These are phyloP conservation scores for Bos taurus DNA, from an alignment of 2,113 vertebrate genomes.

Conservation along the genomic window ARS-UCD2.0 NC_037351.1:41543501-41544000, in stretches of 20 bases:
- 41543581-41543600: background rate
- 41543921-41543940: background rate
- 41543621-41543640: background rate
- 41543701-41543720: background rate
- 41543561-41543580: background rate
- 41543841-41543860: background rate
- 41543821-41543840: background rate
- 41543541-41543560: background rate
- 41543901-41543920: background rate
- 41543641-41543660: background rate
- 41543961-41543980: background rate
- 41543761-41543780: background rate
- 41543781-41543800: background rate
- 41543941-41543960: background rate
- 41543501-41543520: background rate
- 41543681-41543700: background rate
- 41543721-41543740: background rate
- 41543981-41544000: background rate
- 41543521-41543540: background rate
- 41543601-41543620: background rate
- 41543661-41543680: background rate
- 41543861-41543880: background rate
- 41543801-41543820: background rate
- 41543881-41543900: background rate
- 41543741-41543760: background rate